phyloP scores from a whole-genome alignment of 2,888 invertebrate species.

The Cecidostiba fungosa region DNA sequence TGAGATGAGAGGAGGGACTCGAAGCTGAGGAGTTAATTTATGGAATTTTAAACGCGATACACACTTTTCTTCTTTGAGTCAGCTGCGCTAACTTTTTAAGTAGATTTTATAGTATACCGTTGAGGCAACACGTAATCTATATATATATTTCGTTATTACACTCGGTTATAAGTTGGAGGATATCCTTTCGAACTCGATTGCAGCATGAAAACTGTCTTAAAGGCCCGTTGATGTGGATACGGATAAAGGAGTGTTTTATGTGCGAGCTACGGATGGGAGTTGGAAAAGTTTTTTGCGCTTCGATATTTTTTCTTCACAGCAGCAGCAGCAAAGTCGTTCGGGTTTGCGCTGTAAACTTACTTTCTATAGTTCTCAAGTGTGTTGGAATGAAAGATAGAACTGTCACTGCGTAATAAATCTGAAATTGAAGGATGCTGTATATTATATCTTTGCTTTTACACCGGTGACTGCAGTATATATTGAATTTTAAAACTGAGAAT shows the following conservation, averaged over 20 bases:
- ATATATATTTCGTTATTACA: background rate
- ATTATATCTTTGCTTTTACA: background rate
- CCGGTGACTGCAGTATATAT: too few species aligned
- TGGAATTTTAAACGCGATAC: background rate
- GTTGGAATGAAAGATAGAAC: background rate
- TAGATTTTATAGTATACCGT: background rate
- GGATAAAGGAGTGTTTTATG: background rate
- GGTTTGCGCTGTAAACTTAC: background rate
- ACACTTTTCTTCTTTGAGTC: background rate
- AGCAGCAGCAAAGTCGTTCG: background rate
- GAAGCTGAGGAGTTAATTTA: background rate
- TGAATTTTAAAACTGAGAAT: background rate
- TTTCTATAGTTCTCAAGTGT: background rate
- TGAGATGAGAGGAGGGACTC: background rate
- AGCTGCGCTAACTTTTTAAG: background rate
- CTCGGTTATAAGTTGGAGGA: background rate
- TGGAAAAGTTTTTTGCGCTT: background rate
- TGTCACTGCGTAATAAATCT: background rate
- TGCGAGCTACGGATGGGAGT: background rate
- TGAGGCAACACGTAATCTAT: background rate
- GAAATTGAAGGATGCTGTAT: background rate
- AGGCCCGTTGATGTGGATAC: background rate
- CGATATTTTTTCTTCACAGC: background rate
- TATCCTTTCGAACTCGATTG: constrained; percentile 11
- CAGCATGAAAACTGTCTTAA: constrained; percentile 8